Base-by-base conservation (phyloP, 2,888 invertebrate species). In the Acanthosoma haemorrhoidale region DNA sequence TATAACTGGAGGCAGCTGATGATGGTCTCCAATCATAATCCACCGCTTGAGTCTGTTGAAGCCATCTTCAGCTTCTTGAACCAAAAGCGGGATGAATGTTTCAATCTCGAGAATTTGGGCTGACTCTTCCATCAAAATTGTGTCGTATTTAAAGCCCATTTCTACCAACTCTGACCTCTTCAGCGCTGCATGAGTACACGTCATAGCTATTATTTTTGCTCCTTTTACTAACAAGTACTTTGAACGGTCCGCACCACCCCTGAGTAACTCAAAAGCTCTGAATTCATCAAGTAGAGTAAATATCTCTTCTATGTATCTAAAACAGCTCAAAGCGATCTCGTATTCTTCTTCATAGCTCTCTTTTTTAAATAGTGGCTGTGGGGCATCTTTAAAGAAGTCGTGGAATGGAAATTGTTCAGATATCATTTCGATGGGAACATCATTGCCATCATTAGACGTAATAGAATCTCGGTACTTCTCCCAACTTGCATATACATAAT, bases 1-100 rank as follows among this genome's bases (percentile, higher is more conserved):
- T 59, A 99, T 97, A 11, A 99, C 97, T 0, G 99, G 99, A 0
- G 99, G 99, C 76, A 99, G 83, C 81, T 99, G 99, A 81, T 99
- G 96, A 81, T 99, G 99, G 82, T 93, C 98, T 0, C 99, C 99
- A 77, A 99, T 99, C 99, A 99, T 99, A 76, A 99, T 97, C 98
- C 99, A 99, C 15, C 99, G 86, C 81, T 99, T 99, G 71, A 99
- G 83, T 0, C 98, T 86, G 78, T 96, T 97, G 75, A 89, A 90
- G 0, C 96, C 97, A 79, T 99, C 96, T 79, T 96, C 89, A 0
- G 98, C 97, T 81, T 98, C 98, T 83, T 99, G 99, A n/a, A 99
- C 84, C 2, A 99, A 84, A 13, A 99, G 84, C 0, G 99, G 99
- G 76, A 99, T 99, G 80, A 99, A 99, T 0, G 99, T 99, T 82